Conservation (phyloP, 2,797 vertebrate species). For the Brachymystax lenok region DNA sequence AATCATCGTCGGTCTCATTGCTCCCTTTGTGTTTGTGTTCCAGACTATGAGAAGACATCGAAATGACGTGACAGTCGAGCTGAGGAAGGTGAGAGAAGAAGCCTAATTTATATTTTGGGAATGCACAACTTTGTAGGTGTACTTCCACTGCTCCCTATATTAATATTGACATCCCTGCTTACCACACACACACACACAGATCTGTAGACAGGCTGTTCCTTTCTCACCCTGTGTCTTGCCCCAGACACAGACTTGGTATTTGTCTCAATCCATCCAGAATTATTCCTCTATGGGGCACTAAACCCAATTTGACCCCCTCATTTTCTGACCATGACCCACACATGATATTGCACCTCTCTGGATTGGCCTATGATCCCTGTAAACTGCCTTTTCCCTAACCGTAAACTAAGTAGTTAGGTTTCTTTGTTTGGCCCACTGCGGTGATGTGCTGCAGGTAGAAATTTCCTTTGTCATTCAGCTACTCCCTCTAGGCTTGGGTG, state of each 20-base stretch:
- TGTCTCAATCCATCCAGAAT: neutral
- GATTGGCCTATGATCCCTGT: neutral
- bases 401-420: neutral
- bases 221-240: neutral
- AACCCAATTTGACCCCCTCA: neutral
- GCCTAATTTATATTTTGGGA: neutral
- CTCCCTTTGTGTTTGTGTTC: conserved; percentile 51
- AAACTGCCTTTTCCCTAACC: neutral
- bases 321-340: neutral
- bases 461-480: no score
- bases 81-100: conserved; percentile 88
- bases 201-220: neutral
- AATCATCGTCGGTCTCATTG: neutral
- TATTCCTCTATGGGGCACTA: neutral
- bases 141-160: no score
- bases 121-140: neutral
- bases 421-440: no score
- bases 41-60: conserved; percentile 99
- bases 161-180: neutral
- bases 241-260: neutral
- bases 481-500: no score
- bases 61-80: conserved; percentile 98
- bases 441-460: no score
- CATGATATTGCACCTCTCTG: neutral
- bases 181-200: neutral